Conservation (phyloP, 2,888 invertebrate genomes). For the Pyrrhosoma nymphula region DNA sequence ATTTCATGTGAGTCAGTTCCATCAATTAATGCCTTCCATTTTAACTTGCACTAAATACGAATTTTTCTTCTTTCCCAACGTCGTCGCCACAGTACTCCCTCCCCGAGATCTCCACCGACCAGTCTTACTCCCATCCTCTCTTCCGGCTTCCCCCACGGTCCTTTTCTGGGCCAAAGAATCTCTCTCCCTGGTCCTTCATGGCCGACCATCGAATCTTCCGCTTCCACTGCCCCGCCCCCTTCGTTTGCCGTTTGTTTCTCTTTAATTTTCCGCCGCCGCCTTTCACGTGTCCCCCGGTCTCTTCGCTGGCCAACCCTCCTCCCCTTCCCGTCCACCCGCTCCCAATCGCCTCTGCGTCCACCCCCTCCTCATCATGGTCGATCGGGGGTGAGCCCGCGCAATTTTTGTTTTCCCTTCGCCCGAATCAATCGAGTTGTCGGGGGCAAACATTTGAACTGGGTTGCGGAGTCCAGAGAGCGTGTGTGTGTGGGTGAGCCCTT, state of each 20-base stretch:
- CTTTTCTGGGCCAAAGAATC: not conserved
- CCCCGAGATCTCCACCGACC: not conserved
- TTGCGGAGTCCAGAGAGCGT: not conserved
- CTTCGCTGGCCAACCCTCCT: not conserved
- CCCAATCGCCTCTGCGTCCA: not conserved
- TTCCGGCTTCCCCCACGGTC: not conserved
- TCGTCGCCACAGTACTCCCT: not conserved
- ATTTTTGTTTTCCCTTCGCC: not conserved
- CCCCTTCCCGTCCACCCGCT: no score
- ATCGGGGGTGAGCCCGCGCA: not conserved
- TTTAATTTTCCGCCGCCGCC: not conserved
- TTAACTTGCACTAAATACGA: no score
- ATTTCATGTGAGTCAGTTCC: no score
- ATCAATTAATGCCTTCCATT: no score
- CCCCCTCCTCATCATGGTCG: not conserved
- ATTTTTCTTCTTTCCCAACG: not conserved
- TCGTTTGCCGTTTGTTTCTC: not conserved
- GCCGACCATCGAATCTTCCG: not conserved
- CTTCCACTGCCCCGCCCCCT: not conserved
- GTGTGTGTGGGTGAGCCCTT: not conserved
- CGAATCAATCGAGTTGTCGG: not conserved
- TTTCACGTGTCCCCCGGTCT: not conserved
- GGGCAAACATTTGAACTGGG: slow-evolving; percentile 31
- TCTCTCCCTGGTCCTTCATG: not conserved
- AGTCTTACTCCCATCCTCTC: not conserved